A percentile compares a stretch with the other conserved stretches of the same genome.
These are phyloP conservation scores for Drosophila mojavensis DNA, from an alignment of 1,140 invertebrate species.

Conservation along the genomic window DNA sequence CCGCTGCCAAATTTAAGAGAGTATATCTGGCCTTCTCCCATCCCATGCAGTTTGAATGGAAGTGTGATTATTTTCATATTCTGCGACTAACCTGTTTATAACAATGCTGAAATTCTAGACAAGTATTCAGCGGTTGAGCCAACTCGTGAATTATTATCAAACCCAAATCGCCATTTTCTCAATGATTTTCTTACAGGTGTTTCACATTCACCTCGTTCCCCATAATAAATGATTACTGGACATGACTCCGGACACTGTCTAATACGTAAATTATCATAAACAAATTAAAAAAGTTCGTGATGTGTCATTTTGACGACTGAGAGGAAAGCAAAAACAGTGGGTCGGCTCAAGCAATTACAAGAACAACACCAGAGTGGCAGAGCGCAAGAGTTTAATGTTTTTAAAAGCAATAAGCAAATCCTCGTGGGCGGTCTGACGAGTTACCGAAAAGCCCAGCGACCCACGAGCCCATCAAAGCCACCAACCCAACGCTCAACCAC, in stretches of 20 bases:
- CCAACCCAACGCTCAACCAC: conserved; percentile 2
- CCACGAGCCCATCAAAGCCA: neutral
- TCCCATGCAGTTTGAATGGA: no score
- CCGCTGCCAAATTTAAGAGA: neutral
- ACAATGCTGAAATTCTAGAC: no score
- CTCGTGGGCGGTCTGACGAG: conserved; percentile 65
- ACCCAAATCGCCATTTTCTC: no score
- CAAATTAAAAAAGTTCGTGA: conserved; percentile 82
- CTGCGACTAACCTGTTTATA: no score
- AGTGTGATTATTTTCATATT: no score
- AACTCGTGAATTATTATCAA: no score
- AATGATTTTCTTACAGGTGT: neutral
- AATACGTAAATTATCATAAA: conserved; percentile 81
- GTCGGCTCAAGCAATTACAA: neutral
- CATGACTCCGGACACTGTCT: conserved; percentile 51
- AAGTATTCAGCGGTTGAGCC: no score
- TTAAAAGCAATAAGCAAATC: conserved; percentile 75
- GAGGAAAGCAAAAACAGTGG: neutral
- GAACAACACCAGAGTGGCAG: conserved; percentile 4
- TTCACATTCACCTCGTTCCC: conserved; percentile 5
- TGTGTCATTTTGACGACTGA: conserved; percentile 69
- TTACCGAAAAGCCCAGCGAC: conserved; percentile 16
- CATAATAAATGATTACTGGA: conserved; percentile 64
- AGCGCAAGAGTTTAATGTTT: conserved; percentile 54
- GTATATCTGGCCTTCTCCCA: no score